Conservation (phyloP, 2,113 vertebrate species). For the Colaptes auratus region DNA sequence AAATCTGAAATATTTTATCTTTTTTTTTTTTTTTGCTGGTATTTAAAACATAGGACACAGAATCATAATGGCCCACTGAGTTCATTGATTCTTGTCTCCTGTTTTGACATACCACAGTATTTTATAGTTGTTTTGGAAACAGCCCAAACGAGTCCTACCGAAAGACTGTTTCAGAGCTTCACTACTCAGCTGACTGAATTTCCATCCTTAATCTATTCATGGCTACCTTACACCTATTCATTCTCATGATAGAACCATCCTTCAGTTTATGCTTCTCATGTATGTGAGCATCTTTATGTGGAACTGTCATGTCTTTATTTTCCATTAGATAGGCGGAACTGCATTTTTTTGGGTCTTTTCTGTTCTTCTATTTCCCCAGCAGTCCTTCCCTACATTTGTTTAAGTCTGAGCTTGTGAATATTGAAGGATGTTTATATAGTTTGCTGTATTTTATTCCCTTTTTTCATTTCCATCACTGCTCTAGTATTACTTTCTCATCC, state of each 20-base stretch:
- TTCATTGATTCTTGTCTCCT: background rate
- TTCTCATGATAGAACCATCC: background rate
- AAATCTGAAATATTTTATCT: background rate
- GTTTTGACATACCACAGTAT: background rate
- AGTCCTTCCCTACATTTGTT: background rate
- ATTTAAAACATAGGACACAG: background rate
- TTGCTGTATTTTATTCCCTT: background rate
- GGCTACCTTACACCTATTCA: background rate
- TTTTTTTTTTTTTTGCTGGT: background rate
- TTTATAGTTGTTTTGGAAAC: background rate
- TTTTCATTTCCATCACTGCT: background rate
- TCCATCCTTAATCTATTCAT: background rate
- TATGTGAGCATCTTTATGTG: background rate
- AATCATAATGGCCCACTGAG: background rate
- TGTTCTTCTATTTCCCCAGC: background rate
- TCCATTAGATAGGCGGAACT: background rate
- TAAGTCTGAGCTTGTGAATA: background rate
- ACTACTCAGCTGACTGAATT: background rate
- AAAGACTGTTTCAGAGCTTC: background rate
- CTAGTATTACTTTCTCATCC: background rate
- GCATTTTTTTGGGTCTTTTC: background rate
- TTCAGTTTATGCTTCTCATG: background rate
- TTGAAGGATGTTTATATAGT: background rate
- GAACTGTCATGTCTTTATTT: background rate
- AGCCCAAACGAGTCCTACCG: background rate